Percentiles rank a stretch among this genome's conserved stretches.
These are phyloP conservation scores for Machaerirhynchus nigripectus DNA, from an alignment of 2,113 vertebrate species.

Conservation along the genomic window DNA sequence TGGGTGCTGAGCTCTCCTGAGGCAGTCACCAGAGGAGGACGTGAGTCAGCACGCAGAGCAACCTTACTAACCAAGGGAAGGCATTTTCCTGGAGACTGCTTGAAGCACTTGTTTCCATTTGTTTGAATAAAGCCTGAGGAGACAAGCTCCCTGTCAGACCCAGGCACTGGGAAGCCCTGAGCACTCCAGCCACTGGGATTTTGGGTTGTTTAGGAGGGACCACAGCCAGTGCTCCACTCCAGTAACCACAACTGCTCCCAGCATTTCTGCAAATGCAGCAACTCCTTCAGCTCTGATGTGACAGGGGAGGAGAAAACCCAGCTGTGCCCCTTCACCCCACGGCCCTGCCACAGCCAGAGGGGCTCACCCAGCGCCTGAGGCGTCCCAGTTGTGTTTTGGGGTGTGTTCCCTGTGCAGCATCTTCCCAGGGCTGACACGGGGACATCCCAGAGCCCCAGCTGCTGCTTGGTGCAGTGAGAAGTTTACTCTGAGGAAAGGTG, in stretches of 20 bases:
- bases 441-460: not conserved
- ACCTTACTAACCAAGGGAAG: not conserved
- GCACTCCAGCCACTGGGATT: not conserved
- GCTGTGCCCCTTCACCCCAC: not conserved
- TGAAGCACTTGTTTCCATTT: not conserved
- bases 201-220: not conserved
- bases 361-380: not conserved
- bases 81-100: not conserved
- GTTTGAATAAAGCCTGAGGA: not conserved
- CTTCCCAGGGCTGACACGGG: not conserved
- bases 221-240: not conserved
- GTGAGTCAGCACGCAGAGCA: not conserved
- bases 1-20: not conserved
- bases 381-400: not conserved
- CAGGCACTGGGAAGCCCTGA: not conserved
- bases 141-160: not conserved
- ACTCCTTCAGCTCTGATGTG: not conserved
- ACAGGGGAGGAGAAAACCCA: not conserved
- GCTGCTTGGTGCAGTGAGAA: not conserved
- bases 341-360: not conserved
- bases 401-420: rapidly evolving
- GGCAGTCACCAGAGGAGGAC: not conserved
- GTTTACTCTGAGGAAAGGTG: not conserved
- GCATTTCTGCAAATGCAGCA: not conserved
- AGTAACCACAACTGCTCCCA: not conserved